A percentile compares a stretch with the other conserved stretches of the same genome.
Conservation (phyloP, 2,113 vertebrate genomes). For the Pseudolaguvia tuberculata region DNA sequence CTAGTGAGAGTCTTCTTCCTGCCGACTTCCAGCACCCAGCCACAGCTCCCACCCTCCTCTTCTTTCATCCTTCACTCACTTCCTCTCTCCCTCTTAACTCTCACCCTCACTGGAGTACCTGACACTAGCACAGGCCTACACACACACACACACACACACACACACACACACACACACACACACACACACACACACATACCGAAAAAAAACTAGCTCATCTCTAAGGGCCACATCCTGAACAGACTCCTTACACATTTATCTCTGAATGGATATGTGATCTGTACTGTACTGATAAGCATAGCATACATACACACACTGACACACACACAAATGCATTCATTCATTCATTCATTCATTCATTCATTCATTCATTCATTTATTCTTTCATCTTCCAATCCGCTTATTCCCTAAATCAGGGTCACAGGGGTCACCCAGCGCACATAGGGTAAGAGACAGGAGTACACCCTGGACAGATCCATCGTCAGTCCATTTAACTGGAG, state of each 20-base stretch:
- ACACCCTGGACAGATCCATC: too few species aligned
- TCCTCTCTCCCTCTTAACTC: conserved; percentile 39
- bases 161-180: conserved; percentile 11
- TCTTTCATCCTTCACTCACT: conserved; percentile 33
- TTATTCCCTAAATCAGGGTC: too few species aligned
- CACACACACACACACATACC: background rate
- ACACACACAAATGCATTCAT: background rate
- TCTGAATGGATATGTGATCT: background rate
- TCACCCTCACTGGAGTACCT: conserved; percentile 40
- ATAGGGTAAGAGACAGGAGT: too few species aligned
- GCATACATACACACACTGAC: background rate
- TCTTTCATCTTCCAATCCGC: too few species aligned
- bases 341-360: too few species aligned
- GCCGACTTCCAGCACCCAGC: conserved; percentile 51
- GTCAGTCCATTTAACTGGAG: too few species aligned
- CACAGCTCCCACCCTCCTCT: conserved; percentile 38
- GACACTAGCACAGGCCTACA: conserved; percentile 29
- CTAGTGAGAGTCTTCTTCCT: conserved; percentile 59
- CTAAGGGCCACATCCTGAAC: background rate
- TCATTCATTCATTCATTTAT: too few species aligned
- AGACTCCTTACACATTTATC: too few species aligned
- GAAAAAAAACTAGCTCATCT: background rate
- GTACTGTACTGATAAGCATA: background rate
- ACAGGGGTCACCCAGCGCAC: too few species aligned
- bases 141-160: conserved; percentile 2